These are phyloP conservation scores for Dryas iulia DNA, from an alignment of 1,140 invertebrate species.

Conservation along the genomic window DNA sequence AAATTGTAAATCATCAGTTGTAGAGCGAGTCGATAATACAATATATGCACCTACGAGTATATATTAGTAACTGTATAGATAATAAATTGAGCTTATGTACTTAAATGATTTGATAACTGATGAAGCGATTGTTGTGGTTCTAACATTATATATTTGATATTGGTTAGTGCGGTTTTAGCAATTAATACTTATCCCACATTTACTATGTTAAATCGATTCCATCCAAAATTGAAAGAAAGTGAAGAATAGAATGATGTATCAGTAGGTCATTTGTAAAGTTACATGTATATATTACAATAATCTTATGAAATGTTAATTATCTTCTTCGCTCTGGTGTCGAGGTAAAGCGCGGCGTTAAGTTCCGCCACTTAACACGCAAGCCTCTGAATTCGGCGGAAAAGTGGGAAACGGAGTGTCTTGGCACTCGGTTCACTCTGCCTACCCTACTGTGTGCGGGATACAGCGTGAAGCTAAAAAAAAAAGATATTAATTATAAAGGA, in stretches of 20 bases:
- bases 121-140: slow-evolving; percentile 1
- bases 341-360: not conserved
- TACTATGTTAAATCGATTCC: too few relatives aligned
- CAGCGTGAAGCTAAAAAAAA: not conserved
- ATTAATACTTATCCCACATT: not conserved
- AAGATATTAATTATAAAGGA: not conserved
- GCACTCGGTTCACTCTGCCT: not conserved
- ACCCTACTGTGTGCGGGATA: not conserved
- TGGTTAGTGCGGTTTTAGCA: not conserved
- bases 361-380: not conserved
- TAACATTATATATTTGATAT: not conserved
- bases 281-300: too few relatives aligned
- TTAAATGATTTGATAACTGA: not conserved
- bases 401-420: not conserved
- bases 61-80: too few relatives aligned
- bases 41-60: too few relatives aligned
- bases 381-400: not conserved
- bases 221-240: too few relatives aligned
- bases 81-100: not conserved
- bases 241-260: too few relatives aligned
- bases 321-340: not conserved
- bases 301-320: not conserved
- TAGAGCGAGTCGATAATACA: too few relatives aligned
- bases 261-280: too few relatives aligned
- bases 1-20: too few relatives aligned